These are phyloP conservation scores for Drosophila lini DNA, from an alignment of 1,140 invertebrate species.

Conservation along the genomic window DNA sequence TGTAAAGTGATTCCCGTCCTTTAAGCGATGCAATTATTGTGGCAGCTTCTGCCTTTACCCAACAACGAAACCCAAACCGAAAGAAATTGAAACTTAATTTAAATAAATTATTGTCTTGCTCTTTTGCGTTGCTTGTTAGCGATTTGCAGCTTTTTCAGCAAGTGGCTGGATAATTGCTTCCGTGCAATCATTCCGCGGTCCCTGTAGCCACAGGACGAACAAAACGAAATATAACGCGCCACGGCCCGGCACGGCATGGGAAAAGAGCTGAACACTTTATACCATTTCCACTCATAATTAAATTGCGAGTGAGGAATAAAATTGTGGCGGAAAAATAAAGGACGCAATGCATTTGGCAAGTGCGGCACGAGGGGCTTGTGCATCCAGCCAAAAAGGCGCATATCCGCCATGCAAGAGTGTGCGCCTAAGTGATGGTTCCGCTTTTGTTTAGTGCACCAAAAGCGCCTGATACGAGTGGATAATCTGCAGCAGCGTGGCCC, in stretches of 20 bases:
- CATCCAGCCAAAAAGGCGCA: conserved; percentile 30
- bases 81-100: conserved; percentile 49
- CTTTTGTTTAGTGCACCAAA: conserved; percentile 21
- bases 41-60: neutral
- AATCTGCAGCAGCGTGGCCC: conserved; percentile 20
- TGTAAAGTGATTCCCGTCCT: neutral
- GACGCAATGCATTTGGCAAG: conserved; percentile 27
- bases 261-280: conserved; percentile 19
- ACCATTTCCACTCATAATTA: conserved; percentile 55
- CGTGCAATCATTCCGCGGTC: conserved; percentile 13
- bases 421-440: conserved; percentile 44
- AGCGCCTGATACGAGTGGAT: conserved; percentile 18
- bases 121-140: conserved; percentile 48
- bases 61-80: neutral
- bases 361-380: conserved; percentile 9
- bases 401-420: conserved; percentile 21
- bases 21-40: conserved; percentile 8
- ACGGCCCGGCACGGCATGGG: neutral
- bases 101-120: conserved; percentile 70
- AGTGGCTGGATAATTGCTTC: conserved; percentile 63
- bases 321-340: conserved; percentile 27
- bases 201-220: conserved; percentile 4
- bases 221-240: neutral
- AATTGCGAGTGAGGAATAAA: conserved; percentile 53
- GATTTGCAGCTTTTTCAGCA: conserved; percentile 42